These are phyloP conservation scores for Alloplasta piceator DNA, from an alignment of 2,888 invertebrate genomes.

Conservation along the genomic window DNA sequence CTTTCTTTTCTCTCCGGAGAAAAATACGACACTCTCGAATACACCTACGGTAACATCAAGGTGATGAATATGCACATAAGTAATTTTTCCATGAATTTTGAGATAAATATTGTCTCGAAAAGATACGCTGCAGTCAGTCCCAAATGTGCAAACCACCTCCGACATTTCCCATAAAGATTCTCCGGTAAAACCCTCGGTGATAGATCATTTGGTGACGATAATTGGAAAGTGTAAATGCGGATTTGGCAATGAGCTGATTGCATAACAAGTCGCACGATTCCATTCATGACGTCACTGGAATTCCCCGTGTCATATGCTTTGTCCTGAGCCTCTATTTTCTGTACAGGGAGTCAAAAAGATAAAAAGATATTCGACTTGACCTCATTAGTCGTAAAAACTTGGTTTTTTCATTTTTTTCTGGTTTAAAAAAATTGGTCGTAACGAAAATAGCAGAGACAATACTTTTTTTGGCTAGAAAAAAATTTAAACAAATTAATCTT, in stretches of 20 bases:
- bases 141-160: not conserved
- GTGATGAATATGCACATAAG: conserved; percentile 37
- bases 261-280: conserved; percentile 15
- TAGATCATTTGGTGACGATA: conserved; percentile 11
- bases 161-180: not conserved
- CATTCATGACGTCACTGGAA: conserved; percentile 30
- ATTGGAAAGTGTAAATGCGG: conserved; percentile 37
- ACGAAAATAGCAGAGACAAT: too few species aligned
- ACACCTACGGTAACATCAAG: conserved; percentile 34
- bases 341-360: too few species aligned
- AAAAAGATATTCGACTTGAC: too few species aligned
- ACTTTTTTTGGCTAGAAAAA: too few species aligned
- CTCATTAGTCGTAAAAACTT: too few species aligned
- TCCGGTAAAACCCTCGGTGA: not conserved
- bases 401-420: too few species aligned
- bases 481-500: too few species aligned
- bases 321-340: too few species aligned
- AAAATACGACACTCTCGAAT: conserved; percentile 21
- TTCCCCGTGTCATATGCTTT: conserved; percentile 10
- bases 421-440: too few species aligned
- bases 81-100: conserved; percentile 24
- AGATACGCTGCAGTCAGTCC: not conserved
- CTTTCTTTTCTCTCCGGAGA: conserved; percentile 43
- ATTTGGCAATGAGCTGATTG: conserved; percentile 48
- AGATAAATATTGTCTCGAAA: conserved; percentile 14